These are phyloP conservation scores for Perizoma flavofasciatum DNA, from an alignment of 2,888 invertebrate species.

Conservation along the genomic window DNA sequence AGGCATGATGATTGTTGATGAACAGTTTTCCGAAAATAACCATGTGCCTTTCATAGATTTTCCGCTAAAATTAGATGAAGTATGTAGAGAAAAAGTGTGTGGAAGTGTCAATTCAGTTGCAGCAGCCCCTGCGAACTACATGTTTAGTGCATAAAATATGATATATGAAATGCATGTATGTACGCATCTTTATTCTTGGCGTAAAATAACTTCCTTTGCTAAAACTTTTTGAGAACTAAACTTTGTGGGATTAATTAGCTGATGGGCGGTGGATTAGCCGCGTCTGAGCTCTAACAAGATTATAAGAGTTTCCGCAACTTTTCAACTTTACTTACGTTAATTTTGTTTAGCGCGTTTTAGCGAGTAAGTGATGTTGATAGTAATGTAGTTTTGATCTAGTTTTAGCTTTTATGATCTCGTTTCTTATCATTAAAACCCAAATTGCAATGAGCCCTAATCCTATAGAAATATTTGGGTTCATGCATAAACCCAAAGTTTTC, in stretches of 20 bases:
- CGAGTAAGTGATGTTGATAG: conserved; percentile 39
- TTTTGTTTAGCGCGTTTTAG: conserved; percentile 68
- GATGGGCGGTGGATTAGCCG: conserved; percentile 79
- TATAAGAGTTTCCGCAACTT: conserved; percentile 80
- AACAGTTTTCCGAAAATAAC: too few relatives aligned
- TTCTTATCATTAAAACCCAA: neutral
- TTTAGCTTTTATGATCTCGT: too few relatives aligned
- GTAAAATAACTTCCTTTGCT: conserved; percentile 81
- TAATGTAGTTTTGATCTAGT: conserved; percentile 11
- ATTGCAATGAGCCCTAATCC: too few relatives aligned
- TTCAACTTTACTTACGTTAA: conserved; percentile 77
- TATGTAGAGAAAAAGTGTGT: too few relatives aligned
- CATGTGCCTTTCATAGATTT: too few relatives aligned
- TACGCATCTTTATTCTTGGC: conserved; percentile 49
- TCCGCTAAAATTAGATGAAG: too few relatives aligned
- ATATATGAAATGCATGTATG: conserved; percentile 1
- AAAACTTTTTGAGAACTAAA: conserved; percentile 82
- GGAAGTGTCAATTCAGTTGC: too few relatives aligned
- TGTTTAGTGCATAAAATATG: too few relatives aligned
- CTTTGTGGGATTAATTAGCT: conserved; percentile 81
- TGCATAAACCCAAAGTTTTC: too few relatives aligned
- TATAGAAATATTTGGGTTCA: too few relatives aligned
- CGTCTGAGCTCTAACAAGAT: conserved; percentile 79
- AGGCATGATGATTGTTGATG: too few relatives aligned
- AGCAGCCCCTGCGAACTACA: too few relatives aligned